phyloP scores from a whole-genome alignment of 2,888 invertebrate genomes.

The Therioaphis trifolii region DNA sequence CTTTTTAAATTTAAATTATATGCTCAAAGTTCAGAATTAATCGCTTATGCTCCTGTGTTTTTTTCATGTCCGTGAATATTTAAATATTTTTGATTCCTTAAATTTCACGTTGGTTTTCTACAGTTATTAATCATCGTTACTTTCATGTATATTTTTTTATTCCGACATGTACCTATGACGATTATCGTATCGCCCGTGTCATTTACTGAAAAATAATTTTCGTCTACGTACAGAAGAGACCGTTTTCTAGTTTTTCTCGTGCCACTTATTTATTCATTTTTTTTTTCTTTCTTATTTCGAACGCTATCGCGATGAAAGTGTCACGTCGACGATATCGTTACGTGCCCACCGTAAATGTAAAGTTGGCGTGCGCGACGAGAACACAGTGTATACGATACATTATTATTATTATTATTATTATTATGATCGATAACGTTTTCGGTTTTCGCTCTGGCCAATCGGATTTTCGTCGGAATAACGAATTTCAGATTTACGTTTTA shows the following conservation, averaged over 20 bases:
- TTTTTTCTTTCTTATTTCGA: not conserved
- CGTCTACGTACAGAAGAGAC: not conserved
- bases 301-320: slow-evolving; percentile 52
- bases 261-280: not conserved
- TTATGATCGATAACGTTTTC: slow-evolving; percentile 48
- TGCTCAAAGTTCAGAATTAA: not conserved
- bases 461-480: slow-evolving; percentile 24
- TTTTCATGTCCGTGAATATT: not conserved
- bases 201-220: not conserved
- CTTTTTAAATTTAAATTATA: not conserved
- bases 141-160: too few species aligned
- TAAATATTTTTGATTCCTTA: not conserved
- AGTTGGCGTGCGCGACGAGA: slow-evolving; percentile 44
- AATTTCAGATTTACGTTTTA: slow-evolving; percentile 23
- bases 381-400: too few species aligned
- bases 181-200: not conserved
- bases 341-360: slow-evolving; percentile 36
- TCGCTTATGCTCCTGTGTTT: not conserved
- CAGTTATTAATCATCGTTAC: slow-evolving; percentile 12
- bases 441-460: slow-evolving; percentile 23
- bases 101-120: not conserved
- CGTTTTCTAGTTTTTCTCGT: not conserved
- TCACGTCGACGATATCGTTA: not conserved
- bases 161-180: too few species aligned
- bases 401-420: too few species aligned